A percentile compares a stretch with the other conserved stretches of the same genome.
Conservation (phyloP, 1,140 invertebrate genomes). For the Solen grandis region DNA sequence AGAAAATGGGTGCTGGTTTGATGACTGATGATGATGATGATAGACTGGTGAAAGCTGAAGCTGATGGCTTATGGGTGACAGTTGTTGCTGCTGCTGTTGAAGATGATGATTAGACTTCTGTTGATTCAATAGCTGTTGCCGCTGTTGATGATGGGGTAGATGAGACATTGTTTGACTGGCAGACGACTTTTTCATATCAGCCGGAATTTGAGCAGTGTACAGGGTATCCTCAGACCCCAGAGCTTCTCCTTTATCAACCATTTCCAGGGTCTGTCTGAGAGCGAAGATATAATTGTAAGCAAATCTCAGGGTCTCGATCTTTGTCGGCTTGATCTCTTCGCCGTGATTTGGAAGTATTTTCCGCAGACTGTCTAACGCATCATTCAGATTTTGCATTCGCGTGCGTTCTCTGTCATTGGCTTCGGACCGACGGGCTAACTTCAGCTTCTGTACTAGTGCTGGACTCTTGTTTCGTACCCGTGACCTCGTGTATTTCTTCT, state of each 20-base stretch:
- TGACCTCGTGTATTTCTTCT: slow-evolving; percentile 76
- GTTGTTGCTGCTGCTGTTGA: neutral
- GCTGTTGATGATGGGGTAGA: slow-evolving; percentile 25
- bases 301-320: slow-evolving; percentile 97
- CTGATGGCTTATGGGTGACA: neutral
- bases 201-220: slow-evolving; percentile 45
- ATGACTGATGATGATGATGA: slow-evolving; percentile 23
- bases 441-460: slow-evolving; percentile 79
- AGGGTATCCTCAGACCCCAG: slow-evolving; percentile 24
- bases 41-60: slow-evolving; percentile 14
- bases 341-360: slow-evolving; percentile 84
- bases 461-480: slow-evolving; percentile 71
- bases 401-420: slow-evolving; percentile 98
- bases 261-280: slow-evolving; percentile 88
- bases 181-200: slow-evolving; percentile 37
- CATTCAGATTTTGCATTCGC: slow-evolving; percentile 98
- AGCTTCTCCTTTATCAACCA: slow-evolving; percentile 63
- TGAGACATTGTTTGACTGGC: slow-evolving; percentile 38
- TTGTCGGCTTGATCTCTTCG: slow-evolving; percentile 98
- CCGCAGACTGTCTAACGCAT: slow-evolving; percentile 93
- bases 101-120: neutral
- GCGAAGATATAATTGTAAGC: slow-evolving; percentile 98
- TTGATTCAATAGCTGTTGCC: neutral
- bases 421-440: slow-evolving; percentile 92
- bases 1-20: no score